Base-by-base conservation (phyloP, 2,113 vertebrate genomes). In the Struthidea cinerea region DNA sequence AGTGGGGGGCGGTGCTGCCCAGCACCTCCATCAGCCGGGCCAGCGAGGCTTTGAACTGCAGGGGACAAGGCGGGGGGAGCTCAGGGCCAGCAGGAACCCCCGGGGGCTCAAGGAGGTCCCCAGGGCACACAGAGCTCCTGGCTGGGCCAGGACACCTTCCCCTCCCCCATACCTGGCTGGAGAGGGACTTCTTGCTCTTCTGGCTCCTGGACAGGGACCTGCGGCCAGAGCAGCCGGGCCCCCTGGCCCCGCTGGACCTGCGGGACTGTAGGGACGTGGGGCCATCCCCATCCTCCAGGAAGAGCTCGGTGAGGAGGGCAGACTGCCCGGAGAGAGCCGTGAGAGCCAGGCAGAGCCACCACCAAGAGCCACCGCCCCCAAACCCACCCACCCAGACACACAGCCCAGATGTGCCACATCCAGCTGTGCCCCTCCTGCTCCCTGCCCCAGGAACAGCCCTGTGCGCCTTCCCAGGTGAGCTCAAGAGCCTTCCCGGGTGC, bases 1-100 rank as follows among this genome's bases (percentile, higher is more conserved):
- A 99, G 95, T 99, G 99, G 16, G 99, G 99, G 0, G 99, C 99
- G 86, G 98, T 98, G 96, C 96, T 98, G 96, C 98, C 97, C 74
- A 98, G 95, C 11, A 92, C 96, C 81, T 98, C 98, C 98, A 98
- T 98, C 49, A 98, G 91, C 82, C 94, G 86, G 61, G 97, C 96
- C 75, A 98, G 94, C 20, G 98, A 98, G 92, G 98, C 97, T 91
- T 98, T 98, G 91, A 98, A 98, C 98, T 98, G 90, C 39, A 19
- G 74, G 50, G 53, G 16, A 35, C 68, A 39, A 37, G 10, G 35
- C 15, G 10, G 39, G 14, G 0, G 0, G 6, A 37, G 18, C 41
- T 79, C 46, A 86, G 76, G 42, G 77, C 39, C 59, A 56, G 55
- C 50, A 88, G 69, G 20, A 53, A 30, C 16, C 6, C 8, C 24